These are phyloP conservation scores for Poeciliopsis infans DNA, from an alignment of 2,797 vertebrate genomes.

Conservation along the genomic window DNA sequence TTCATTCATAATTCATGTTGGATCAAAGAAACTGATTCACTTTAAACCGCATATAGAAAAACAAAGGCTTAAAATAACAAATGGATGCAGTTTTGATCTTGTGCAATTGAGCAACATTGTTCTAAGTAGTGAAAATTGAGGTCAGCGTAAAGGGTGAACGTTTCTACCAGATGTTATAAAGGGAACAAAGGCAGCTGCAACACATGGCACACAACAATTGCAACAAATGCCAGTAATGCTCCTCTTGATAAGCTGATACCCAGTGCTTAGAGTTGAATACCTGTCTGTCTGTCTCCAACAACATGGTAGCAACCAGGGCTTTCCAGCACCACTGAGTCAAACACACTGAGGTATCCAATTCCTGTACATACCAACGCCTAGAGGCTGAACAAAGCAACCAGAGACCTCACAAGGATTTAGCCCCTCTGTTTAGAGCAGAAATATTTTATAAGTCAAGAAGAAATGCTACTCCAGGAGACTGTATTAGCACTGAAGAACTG, in stretches of 20 bases:
- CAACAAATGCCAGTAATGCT: conserved; percentile 39
- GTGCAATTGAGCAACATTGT: neutral
- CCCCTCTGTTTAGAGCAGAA: conserved; percentile 58
- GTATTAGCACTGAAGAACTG: conserved; percentile 12
- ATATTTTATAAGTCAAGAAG: conserved; percentile 68
- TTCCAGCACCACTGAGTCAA: conserved; percentile 52
- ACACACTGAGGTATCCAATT: conserved; percentile 57
- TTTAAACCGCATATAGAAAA: conserved; percentile 24
- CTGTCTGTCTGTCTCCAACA: conserved; percentile 48
- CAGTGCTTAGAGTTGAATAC: conserved; percentile 43
- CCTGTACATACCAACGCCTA: conserved; percentile 35
- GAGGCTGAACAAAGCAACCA: conserved; percentile 55
- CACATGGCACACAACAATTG: conserved; percentile 24
- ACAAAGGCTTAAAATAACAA: conserved; percentile 20
- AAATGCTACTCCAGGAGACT: conserved; percentile 32
- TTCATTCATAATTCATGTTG: conserved; percentile 67
- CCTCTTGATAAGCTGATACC: conserved; percentile 43
- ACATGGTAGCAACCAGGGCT: conserved; percentile 42
- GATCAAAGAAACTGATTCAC: conserved; percentile 62
- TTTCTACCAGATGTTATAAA: conserved; percentile 1
- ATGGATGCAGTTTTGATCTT: conserved; percentile 5
- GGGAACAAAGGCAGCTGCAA: conserved; percentile 13
- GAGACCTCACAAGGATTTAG: conserved; percentile 49
- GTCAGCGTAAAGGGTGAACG: neutral
- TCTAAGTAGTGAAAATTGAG: neutral